Evolutionary conservation across 2,797 vertebrate species (phyloP).

Genomic region (Sylvilagus floridanus): DNA sequence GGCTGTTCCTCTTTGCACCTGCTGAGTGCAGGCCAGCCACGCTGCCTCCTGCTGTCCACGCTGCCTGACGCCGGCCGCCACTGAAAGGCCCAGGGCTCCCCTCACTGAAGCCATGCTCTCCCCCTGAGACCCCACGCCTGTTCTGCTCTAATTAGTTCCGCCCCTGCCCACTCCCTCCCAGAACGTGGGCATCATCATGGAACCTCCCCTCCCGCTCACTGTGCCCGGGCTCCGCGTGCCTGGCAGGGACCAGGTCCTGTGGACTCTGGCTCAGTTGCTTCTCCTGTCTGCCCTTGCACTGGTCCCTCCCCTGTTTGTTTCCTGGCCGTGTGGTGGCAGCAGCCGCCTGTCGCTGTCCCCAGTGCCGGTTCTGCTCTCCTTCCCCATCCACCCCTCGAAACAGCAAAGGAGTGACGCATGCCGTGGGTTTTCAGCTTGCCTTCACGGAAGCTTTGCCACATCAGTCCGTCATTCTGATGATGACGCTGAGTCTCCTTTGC

Average conservation of each 20-base stretch:
- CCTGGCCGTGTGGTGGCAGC: not conserved
- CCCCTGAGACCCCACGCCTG: not conserved
- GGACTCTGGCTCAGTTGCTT: no score
- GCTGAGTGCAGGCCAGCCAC: not conserved
- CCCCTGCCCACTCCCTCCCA: no score
- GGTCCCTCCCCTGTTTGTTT: not conserved
- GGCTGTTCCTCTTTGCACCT: no score
- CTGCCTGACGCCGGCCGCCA: fast-evolving
- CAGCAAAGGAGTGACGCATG: no score
- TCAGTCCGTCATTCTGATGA: not conserved
- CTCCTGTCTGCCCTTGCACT: not conserved
- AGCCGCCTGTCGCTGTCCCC: not conserved
- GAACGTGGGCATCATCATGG: not conserved
- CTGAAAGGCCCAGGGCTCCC: not conserved
- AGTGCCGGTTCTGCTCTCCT: fast-evolving
- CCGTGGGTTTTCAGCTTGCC: not conserved
- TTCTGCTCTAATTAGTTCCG: not conserved
- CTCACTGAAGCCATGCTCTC: not conserved
- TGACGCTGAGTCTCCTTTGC: not conserved
- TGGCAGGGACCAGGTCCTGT: fast-evolving
- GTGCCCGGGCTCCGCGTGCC: fast-evolving
- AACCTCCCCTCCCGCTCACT: no score
- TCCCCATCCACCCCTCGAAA: not conserved
- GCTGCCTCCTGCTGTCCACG: fast-evolving
- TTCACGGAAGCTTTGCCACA: not conserved